Evolutionary conservation across 2,113 vertebrate species (phyloP).

Genomic region (Lontra canadensis): DNA sequence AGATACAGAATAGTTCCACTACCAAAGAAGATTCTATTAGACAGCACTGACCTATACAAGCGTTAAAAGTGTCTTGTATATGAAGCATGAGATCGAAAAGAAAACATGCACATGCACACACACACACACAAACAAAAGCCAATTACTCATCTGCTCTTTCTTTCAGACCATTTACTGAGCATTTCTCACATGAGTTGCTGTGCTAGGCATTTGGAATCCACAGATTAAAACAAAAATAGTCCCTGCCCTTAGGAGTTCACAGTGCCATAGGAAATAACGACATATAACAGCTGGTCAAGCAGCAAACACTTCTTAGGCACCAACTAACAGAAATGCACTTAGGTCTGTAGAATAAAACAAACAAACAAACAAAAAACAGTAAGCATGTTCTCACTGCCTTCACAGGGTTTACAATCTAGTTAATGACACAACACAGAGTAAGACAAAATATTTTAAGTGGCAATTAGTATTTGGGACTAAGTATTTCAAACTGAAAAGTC

Average conservation of each 20-base stretch:
- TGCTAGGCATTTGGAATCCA: not conserved
- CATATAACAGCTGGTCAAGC: not conserved
- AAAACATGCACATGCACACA: not conserved
- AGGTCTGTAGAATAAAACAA: not conserved
- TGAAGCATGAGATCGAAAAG: not conserved
- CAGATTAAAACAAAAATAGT: conserved; percentile 32
- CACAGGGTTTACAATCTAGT: not conserved
- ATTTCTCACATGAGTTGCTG: not conserved
- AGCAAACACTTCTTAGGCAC: not conserved
- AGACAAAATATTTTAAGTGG: not conserved
- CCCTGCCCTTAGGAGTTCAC: not conserved
- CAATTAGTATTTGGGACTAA: not conserved
- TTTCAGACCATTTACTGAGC: not conserved
- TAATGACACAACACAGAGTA: not conserved
- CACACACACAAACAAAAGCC: not conserved
- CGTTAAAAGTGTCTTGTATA: not conserved
- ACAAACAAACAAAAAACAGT: not conserved
- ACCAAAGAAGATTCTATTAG: not conserved
- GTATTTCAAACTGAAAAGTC: conserved; percentile 7
- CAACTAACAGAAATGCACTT: not conserved
- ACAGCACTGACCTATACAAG: not conserved
- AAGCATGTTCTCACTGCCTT: not conserved
- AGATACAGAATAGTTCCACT: not conserved
- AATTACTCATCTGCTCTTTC: not conserved
- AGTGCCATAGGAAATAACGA: not conserved